Conservation (phyloP, 1,140 invertebrate species). For the Solenopsis invicta region DNA sequence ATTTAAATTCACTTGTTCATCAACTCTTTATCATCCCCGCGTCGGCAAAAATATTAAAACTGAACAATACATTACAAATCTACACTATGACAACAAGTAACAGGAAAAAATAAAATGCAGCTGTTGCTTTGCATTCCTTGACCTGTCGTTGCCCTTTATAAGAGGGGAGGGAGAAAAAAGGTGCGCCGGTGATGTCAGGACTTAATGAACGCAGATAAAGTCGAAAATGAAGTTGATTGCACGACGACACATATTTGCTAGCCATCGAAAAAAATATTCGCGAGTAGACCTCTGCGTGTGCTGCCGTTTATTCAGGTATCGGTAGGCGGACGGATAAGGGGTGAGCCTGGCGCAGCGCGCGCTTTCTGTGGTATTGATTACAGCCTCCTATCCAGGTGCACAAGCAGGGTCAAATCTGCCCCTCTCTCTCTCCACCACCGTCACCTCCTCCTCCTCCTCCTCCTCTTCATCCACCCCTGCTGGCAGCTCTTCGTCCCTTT, state of each 20-base stretch:
- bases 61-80: background rate
- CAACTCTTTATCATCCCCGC: background rate
- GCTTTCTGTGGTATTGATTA: conserved; percentile 84
- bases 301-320: conserved; percentile 74
- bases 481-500: conserved; percentile 60
- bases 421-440: conserved; percentile 68
- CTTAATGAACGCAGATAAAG: background rate
- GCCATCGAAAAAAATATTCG: conserved; percentile 4
- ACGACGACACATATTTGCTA: background rate
- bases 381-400: conserved; percentile 83
- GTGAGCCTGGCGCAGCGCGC: conserved; percentile 79
- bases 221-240: conserved; percentile 14
- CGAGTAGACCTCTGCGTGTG: conserved; percentile 29
- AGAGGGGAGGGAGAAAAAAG: background rate
- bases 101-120: background rate
- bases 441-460: conserved; percentile 31
- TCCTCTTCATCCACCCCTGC: conserved; percentile 55
- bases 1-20: conserved; percentile 13
- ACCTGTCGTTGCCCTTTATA: conserved; percentile 7
- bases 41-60: conserved; percentile 16
- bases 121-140: background rate
- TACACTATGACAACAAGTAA: background rate
- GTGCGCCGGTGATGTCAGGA: background rate
- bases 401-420: conserved; percentile 82
- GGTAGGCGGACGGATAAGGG: conserved; percentile 75